These are phyloP conservation scores for Tiliacea citrago DNA, from an alignment of 2,888 invertebrate genomes.

Conservation along the genomic window DNA sequence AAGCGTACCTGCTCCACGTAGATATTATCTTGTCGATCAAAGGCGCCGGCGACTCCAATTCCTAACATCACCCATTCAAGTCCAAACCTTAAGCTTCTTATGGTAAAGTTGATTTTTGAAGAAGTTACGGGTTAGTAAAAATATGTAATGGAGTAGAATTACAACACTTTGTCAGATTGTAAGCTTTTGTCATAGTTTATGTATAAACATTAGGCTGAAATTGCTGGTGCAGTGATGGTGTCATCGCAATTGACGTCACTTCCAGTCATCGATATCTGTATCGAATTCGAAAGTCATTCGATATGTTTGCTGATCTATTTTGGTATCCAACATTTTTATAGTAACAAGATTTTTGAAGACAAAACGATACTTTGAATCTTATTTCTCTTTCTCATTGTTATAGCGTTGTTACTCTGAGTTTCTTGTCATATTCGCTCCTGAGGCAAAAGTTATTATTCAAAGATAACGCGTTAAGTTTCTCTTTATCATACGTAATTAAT, in stretches of 20 bases:
- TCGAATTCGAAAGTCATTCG: slow-evolving; percentile 1
- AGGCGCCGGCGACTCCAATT: slow-evolving; percentile 83
- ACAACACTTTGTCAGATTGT: slow-evolving; percentile 88
- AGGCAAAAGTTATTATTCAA: slow-evolving; percentile 12
- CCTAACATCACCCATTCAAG: slow-evolving; percentile 56
- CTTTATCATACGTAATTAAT: slow-evolving; percentile 36
- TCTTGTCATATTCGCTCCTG: not conserved
- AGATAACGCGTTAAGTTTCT: slow-evolving; percentile 18
- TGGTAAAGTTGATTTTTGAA: slow-evolving; percentile 63
- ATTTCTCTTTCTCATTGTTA: not conserved
- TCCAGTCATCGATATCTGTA: slow-evolving; percentile 29
- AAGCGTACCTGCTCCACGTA: slow-evolving; percentile 88
- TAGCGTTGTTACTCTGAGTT: not conserved
- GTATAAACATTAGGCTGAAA: slow-evolving; percentile 78
- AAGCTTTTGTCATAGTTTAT: slow-evolving; percentile 86
- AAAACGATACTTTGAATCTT: not conserved
- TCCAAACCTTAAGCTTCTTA: slow-evolving; percentile 56
- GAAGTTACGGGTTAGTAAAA: slow-evolving; percentile 67
- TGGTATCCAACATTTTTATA: not conserved
- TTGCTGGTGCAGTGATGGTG: slow-evolving; percentile 58
- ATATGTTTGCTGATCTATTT: slow-evolving; percentile 6
- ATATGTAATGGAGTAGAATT: slow-evolving; percentile 88
- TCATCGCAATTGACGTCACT: slow-evolving; percentile 77
- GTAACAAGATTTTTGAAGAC: not conserved
- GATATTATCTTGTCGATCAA: slow-evolving; percentile 89